A percentile compares a stretch with the other conserved stretches of the same genome.
These are phyloP conservation scores for Leptopterna dolabrata DNA, from an alignment of 2,888 invertebrate species.

Conservation along the genomic window DNA sequence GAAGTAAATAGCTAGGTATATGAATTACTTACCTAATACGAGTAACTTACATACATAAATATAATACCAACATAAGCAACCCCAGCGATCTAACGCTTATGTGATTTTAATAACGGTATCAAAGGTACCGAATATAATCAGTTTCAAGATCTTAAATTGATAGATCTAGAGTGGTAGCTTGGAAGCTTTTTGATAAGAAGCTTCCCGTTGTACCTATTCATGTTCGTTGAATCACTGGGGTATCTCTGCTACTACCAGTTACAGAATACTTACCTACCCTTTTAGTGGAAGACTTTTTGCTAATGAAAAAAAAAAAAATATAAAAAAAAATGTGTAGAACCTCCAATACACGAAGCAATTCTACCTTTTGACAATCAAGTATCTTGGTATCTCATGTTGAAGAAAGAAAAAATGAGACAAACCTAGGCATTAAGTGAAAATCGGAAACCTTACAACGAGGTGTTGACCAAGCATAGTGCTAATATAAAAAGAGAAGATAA, in stretches of 20 bases:
- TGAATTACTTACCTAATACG: neutral
- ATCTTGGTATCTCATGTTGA: neutral
- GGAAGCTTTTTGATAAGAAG: too few relatives aligned
- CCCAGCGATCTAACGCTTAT: neutral
- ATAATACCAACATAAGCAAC: neutral
- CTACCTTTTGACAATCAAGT: constrained; percentile 24
- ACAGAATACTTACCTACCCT: neutral
- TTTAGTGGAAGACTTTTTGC: neutral
- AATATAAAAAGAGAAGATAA: neutral
- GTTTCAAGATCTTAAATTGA: neutral
- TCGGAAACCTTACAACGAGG: constrained; percentile 41
- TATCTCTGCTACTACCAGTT: neutral
- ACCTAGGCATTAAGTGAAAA: neutral
- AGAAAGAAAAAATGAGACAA: neutral
- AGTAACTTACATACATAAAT: neutral
- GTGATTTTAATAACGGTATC: too few relatives aligned
- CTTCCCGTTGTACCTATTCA: too few relatives aligned
- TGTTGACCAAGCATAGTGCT: constrained; percentile 39
- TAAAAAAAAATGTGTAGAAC: neutral
- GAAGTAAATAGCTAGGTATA: neutral
- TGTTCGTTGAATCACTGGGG: neutral
- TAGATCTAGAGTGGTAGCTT: too few relatives aligned
- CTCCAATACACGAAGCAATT: neutral
- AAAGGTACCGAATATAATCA: neutral
- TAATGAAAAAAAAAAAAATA: neutral